Base-by-base conservation (phyloP, 2,113 vertebrate species). In the Macquaria australasica region DNA sequence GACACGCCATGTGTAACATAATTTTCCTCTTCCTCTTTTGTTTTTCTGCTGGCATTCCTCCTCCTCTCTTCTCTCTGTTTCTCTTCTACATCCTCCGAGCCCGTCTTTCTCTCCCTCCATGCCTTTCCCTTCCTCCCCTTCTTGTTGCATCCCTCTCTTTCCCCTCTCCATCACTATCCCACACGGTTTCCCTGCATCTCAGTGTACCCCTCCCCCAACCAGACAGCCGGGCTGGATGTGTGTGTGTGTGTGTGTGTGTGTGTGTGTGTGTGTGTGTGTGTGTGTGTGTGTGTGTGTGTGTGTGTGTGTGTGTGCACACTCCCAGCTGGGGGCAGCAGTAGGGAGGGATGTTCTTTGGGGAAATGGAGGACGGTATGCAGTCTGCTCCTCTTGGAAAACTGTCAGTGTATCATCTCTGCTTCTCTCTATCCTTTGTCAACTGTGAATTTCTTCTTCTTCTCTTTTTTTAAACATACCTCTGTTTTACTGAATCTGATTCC, bases 341-440 rank as follows among this genome's bases (percentile, higher is more conserved):
- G 89, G 92, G 87, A 92, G 89, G 89, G 91, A 91, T 91, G 92
- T 92, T 94, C 92, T 94, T 93, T 91, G 90, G 92, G 92, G 92
- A 94, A 94, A 94, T 93, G 89, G 91, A 91, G 90, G 93, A 94
- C 79, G 73, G 84, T 87, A 86, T 87, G 88, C 91, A 93, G 92
- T 92, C 92, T 93, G 92, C 90, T 93, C 83, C 66, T 92, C 79
- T 93, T 89, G 92, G 91, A 92, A 89, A 89, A 89, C 77, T 51
- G 39, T 92, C 91, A 74, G 77, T 79, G 82, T 86, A 79, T 86
- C 91, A 39, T 86, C 67, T 56, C 79, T 88, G 56, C 39, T 25
- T 69, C 74, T 81, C 77, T 77, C 86, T 63, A 21, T 72, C 79
- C 81, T 89, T 90, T 92, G 72, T 91, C 77, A n/a, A 11, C 41